Evolutionary conservation across 2,113 vertebrate species (phyloP).

Genomic region (Gambusia holbrooki): DNA sequence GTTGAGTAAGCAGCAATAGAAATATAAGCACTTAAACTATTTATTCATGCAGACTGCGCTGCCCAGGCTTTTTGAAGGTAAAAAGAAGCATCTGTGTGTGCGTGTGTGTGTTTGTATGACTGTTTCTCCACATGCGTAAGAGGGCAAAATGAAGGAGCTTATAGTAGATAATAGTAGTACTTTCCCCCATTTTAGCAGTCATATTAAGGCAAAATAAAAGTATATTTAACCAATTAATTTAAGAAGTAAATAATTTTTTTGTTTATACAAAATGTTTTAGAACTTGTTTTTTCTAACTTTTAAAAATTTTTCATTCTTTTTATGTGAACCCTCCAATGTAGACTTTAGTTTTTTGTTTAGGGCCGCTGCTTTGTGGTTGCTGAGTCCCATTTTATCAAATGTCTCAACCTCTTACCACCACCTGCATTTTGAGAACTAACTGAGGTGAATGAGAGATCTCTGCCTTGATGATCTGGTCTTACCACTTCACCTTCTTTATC

Average conservation of each 20-base stretch:
- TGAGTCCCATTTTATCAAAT: too few relatives aligned
- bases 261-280: background rate
- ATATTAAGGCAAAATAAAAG: constrained; percentile 6
- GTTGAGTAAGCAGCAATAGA: constrained; percentile 81
- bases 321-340: background rate
- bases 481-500: too few relatives aligned
- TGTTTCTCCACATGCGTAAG: constrained; percentile 35
- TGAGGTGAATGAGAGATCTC: too few relatives aligned
- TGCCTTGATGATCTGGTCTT: too few relatives aligned
- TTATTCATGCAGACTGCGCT: constrained; percentile 77
- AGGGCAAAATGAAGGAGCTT: constrained; percentile 20
- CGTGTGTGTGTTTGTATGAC: constrained; percentile 32
- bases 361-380: too few relatives aligned
- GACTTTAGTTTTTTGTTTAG: background rate
- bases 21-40: constrained; percentile 80
- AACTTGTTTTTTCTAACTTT: background rate
- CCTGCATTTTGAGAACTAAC: too few relatives aligned
- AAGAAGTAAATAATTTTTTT: background rate
- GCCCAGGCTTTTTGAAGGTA: constrained; percentile 74
- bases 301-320: background rate
- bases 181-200: constrained; percentile 44
- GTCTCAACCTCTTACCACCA: too few relatives aligned
- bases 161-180: constrained; percentile 33
- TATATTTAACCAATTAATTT: background rate
- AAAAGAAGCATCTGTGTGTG: constrained; percentile 57